phyloP scores from a whole-genome alignment of 2,888 invertebrate species.

The Anagyrus pseudococci region DNA sequence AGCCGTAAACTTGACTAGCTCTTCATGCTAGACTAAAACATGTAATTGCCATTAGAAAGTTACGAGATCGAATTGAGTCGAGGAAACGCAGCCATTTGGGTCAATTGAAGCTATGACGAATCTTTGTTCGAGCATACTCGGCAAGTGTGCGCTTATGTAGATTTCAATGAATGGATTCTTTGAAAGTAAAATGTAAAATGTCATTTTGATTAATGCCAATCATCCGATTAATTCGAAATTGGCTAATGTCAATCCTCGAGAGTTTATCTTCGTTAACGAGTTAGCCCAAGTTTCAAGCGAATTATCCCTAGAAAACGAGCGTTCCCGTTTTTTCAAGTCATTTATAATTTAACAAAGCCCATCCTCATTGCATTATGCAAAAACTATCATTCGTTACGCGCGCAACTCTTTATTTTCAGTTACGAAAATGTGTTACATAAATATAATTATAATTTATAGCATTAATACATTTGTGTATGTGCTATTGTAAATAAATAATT shows the following conservation, averaged over 20 bases:
- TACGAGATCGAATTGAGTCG: conserved; percentile 39
- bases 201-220: conserved; percentile 34
- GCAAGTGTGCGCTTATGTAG: conserved; percentile 12
- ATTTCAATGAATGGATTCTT: conserved; percentile 32
- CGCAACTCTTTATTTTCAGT: too few relatives aligned
- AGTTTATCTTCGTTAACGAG: neutral
- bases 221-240: conserved; percentile 31
- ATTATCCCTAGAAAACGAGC: too few relatives aligned
- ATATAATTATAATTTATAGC: too few relatives aligned
- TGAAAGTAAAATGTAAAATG: conserved; percentile 31
- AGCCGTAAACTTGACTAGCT: too few relatives aligned
- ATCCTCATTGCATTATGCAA: too few relatives aligned
- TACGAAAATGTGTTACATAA: too few relatives aligned
- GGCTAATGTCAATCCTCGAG: conserved; percentile 9
- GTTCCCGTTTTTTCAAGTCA: too few relatives aligned
- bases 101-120: conserved; percentile 40
- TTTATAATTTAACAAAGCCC: too few relatives aligned
- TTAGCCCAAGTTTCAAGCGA: neutral
- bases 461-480: too few relatives aligned
- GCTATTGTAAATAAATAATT: too few relatives aligned
- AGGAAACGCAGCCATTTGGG: conserved; percentile 39
- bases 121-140: conserved; percentile 30
- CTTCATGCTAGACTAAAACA: too few relatives aligned
- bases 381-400: too few relatives aligned
- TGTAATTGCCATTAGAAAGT: conserved; percentile 39